Percentiles rank a stretch among this genome's conserved stretches.
Conservation (phyloP, 1,140 invertebrate genomes). For the Drosophila jambulina region DNA sequence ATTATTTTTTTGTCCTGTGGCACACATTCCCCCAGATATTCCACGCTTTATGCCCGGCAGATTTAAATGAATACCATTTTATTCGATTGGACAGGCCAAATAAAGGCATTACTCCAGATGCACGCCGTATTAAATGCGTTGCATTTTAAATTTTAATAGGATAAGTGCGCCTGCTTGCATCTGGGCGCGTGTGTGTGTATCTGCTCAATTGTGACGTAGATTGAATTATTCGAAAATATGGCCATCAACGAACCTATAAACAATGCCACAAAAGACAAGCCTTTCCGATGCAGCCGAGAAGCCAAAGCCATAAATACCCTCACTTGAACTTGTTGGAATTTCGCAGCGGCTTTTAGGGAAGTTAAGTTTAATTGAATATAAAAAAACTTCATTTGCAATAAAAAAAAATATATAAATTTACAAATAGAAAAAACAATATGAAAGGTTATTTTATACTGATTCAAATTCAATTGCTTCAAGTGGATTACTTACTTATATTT, state of each 20-base stretch:
- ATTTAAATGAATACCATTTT: slow-evolving; percentile 61
- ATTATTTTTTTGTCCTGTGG: slow-evolving; percentile 61
- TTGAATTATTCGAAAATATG: slow-evolving; percentile 65
- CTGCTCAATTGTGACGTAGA: slow-evolving; percentile 17
- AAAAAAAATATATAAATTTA: background rate
- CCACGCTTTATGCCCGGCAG: slow-evolving; percentile 9
- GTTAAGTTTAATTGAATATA: background rate
- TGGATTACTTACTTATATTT: too few relatives aligned
- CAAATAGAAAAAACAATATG: background rate
- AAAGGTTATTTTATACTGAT: too few relatives aligned
- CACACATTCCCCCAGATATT: slow-evolving; percentile 10
- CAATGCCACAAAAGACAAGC: slow-evolving; percentile 23
- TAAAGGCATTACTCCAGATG: slow-evolving; percentile 34
- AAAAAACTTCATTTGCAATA: background rate
- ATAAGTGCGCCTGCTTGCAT: slow-evolving; percentile 23
- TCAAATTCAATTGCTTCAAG: too few relatives aligned
- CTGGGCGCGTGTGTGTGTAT: background rate
- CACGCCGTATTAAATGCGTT: slow-evolving; percentile 24
- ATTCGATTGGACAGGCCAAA: slow-evolving; percentile 29
- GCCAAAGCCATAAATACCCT: background rate
- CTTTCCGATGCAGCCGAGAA: background rate
- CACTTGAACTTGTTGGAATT: background rate
- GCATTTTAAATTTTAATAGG: slow-evolving; percentile 56
- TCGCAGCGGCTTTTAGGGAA: background rate
- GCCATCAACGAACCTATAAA: slow-evolving; percentile 46